These are phyloP conservation scores for Leptinotarsa juncta DNA, from an alignment of 2,888 invertebrate genomes.

Conservation along the genomic window DNA sequence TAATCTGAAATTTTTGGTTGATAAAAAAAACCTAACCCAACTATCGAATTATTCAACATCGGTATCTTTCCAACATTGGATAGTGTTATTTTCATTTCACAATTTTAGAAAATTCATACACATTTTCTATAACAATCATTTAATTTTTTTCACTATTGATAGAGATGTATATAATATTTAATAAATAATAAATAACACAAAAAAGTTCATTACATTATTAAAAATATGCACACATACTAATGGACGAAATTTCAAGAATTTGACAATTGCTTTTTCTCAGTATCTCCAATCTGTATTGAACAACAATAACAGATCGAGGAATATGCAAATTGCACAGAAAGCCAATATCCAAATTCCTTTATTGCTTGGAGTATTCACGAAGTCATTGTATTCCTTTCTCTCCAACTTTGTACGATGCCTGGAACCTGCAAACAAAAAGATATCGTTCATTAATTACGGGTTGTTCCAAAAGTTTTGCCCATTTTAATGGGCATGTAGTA, in stretches of 20 bases:
- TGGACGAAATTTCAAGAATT: neutral
- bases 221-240: conserved; percentile 11
- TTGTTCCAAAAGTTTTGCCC: neutral
- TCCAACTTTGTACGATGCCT: conserved; percentile 54
- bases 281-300: conserved; percentile 44
- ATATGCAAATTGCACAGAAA: conserved; percentile 59
- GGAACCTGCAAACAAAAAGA: conserved; percentile 50
- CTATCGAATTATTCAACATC: too few species aligned
- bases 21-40: too few species aligned
- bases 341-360: conserved; percentile 59
- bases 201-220: neutral
- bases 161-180: neutral
- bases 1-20: too few species aligned
- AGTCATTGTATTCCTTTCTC: conserved; percentile 53
- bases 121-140: too few species aligned
- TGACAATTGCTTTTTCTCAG: neutral
- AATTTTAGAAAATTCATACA: too few species aligned
- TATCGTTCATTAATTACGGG: neutral
- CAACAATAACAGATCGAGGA: conserved; percentile 60
- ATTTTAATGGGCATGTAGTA: too few species aligned
- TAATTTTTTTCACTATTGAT: too few species aligned
- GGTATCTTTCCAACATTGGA: too few species aligned
- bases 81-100: too few species aligned
- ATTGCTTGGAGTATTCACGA: conserved; percentile 48
- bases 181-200: conserved; percentile 13